Evolutionary conservation across 2,113 vertebrate genomes (phyloP).

Genomic region (Procavia capensis): DNA sequence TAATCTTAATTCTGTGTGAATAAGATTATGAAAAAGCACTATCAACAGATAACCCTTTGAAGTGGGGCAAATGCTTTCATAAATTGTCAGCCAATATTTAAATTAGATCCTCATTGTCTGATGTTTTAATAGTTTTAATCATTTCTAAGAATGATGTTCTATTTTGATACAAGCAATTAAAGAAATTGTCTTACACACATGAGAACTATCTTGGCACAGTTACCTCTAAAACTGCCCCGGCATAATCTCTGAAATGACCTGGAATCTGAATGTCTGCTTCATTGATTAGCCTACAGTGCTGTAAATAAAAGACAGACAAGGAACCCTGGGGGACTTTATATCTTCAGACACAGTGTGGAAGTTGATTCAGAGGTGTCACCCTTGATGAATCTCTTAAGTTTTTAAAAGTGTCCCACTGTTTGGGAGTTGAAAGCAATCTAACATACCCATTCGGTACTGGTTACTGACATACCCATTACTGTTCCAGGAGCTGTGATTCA

Average conservation of each 20-base stretch:
- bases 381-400: not conserved
- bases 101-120: not conserved
- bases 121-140: not conserved
- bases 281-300: not conserved
- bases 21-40: not conserved
- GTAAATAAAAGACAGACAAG: not conserved
- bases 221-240: not conserved
- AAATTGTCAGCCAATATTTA: not conserved
- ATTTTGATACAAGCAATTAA: slow-evolving; percentile 29
- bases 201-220: not conserved
- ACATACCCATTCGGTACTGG: too few species aligned
- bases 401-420: slow-evolving; percentile 28
- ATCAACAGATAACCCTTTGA: not conserved
- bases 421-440: not conserved
- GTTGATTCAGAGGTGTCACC: not conserved
- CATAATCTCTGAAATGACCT: not conserved
- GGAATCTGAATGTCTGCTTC: not conserved
- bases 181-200: slow-evolving; percentile 10
- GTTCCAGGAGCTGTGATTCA: not conserved
- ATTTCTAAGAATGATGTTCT: not conserved
- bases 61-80: not conserved
- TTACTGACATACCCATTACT: not conserved
- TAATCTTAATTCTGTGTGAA: slow-evolving; percentile 43
- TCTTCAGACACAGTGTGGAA: not conserved
- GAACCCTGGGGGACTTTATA: not conserved